A percentile compares a stretch with the other conserved stretches of the same genome.
These are phyloP conservation scores for Clarias gariepinus DNA, from an alignment of 2,113 vertebrate species.

Conservation along the genomic window DNA sequence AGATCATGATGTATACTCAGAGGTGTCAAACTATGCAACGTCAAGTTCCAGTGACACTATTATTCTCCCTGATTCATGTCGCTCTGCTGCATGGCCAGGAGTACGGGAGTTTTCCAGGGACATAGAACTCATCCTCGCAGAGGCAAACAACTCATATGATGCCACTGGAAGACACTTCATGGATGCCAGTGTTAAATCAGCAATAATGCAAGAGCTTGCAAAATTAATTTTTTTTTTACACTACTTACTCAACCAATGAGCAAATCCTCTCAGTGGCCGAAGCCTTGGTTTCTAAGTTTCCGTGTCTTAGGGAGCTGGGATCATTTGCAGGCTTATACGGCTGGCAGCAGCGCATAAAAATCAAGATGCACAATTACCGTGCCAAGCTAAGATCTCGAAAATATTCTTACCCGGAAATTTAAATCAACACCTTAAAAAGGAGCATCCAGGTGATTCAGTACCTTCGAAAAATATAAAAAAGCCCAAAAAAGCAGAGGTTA, in stretches of 20 bases:
- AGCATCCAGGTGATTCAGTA: too few relatives aligned
- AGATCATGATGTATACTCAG: neutral
- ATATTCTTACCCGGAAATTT: too few relatives aligned
- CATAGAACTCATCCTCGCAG: neutral
- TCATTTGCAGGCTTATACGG: neutral
- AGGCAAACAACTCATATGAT: constrained; percentile 29
- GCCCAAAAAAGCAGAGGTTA: too few relatives aligned
- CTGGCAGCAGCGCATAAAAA: neutral
- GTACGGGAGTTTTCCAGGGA: neutral
- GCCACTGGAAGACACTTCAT: neutral
- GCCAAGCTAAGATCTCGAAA: too few relatives aligned
- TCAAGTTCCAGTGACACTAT: constrained; percentile 15
- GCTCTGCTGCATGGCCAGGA: neutral
- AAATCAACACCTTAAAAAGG: too few relatives aligned
- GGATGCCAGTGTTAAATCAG: constrained; percentile 31
- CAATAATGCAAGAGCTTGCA: constrained; percentile 15
- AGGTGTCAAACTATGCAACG: neutral
- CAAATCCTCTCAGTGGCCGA: neutral
- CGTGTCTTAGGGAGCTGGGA: neutral
- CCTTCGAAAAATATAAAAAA: too few relatives aligned
- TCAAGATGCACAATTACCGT: neutral
- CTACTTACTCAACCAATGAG: neutral
- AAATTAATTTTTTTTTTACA: neutral
- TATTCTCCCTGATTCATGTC: neutral
- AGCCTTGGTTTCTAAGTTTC: constrained; percentile 17